Conservation (phyloP, 2,113 vertebrate genomes). For the Camarhynchus parvulus region DNA sequence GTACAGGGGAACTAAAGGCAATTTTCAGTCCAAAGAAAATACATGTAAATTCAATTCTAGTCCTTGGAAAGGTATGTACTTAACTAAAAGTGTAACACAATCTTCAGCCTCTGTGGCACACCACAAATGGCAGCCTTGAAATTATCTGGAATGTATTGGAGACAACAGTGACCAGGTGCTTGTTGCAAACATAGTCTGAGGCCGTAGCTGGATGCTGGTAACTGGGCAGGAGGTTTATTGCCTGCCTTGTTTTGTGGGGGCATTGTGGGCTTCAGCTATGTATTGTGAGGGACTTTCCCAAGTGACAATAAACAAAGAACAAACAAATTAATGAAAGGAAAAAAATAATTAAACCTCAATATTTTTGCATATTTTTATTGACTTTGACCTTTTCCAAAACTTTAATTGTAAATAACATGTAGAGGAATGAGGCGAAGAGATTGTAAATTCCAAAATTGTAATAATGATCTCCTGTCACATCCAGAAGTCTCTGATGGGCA, state of each 20-base stretch:
- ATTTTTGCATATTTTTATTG: neutral
- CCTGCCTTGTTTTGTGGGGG: neutral
- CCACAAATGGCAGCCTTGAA: neutral
- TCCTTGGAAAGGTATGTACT: neutral
- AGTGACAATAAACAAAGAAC: neutral
- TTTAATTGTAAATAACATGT: neutral
- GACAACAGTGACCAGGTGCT: neutral
- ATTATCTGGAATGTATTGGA: neutral
- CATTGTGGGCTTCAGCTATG: neutral
- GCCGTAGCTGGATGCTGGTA: neutral
- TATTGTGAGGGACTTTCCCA: neutral
- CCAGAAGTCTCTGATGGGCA: neutral
- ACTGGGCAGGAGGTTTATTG: neutral
- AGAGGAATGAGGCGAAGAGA: neutral
- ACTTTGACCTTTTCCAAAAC: neutral
- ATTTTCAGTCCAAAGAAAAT: neutral
- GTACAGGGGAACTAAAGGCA: neutral
- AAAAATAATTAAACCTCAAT: neutral
- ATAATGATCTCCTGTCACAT: neutral
- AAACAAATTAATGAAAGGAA: neutral
- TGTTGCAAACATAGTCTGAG: neutral
- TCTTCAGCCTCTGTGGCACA: neutral
- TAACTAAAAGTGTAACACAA: neutral
- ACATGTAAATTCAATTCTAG: neutral
- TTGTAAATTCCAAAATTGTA: neutral